phyloP scores from a whole-genome alignment of 2,113 vertebrate species.

The Sceloporus undulatus region DNA sequence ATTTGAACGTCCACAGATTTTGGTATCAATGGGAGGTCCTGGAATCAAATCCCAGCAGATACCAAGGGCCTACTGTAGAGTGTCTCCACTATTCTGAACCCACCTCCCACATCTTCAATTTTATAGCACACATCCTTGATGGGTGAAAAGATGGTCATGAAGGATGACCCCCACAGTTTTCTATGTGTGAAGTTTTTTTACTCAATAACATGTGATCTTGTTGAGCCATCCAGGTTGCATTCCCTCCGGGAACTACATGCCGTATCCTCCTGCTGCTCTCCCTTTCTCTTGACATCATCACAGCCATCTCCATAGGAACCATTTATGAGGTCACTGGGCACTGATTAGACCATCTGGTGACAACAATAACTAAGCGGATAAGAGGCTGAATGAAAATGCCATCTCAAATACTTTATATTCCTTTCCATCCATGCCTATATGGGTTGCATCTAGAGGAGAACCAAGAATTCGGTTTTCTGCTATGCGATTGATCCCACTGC shows the following conservation, averaged over 20 bases:
- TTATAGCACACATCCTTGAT: background rate
- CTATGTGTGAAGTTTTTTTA: background rate
- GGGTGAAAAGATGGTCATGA: background rate
- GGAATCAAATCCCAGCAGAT: too few relatives aligned
- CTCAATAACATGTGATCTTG: background rate
- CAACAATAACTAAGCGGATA: conserved; percentile 15
- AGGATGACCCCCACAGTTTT: conserved; percentile 10
- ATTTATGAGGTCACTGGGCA: conserved; percentile 54
- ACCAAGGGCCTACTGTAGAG: background rate
- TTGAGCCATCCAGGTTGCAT: background rate
- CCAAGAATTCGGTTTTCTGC: background rate
- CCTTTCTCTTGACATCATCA: conserved; percentile 27
- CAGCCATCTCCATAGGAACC: conserved; percentile 39
- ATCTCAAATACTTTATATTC: background rate
- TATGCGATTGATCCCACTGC: background rate
- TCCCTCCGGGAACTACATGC: background rate
- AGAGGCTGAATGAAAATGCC: background rate
- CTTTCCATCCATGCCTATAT: background rate
- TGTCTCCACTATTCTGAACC: background rate
- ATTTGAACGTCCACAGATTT: too few relatives aligned
- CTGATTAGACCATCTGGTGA: conserved; percentile 54
- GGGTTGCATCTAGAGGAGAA: background rate
- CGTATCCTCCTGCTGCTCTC: background rate
- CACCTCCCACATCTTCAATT: background rate
- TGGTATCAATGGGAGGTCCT: too few relatives aligned